phyloP scores from a whole-genome alignment of 2,113 vertebrate genomes.

The Vidua chalybeata region DNA sequence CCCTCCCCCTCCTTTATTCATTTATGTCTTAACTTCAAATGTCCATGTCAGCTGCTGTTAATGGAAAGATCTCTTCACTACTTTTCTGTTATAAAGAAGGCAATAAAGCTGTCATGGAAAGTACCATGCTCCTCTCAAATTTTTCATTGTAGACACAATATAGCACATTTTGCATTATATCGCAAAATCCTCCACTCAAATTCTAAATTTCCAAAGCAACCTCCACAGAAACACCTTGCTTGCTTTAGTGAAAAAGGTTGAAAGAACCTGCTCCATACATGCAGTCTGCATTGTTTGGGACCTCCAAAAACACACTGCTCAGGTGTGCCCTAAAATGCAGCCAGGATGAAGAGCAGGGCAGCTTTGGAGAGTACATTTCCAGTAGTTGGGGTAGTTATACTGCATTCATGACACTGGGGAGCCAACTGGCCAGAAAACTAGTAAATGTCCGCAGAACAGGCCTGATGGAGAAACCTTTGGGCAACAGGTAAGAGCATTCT shows the following conservation, averaged over 20 bases:
- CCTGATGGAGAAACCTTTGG: neutral
- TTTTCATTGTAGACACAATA: neutral
- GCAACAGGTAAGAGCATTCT: neutral
- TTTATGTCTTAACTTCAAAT: neutral
- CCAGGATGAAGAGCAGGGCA: neutral
- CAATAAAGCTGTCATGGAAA: neutral
- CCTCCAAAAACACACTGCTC: neutral
- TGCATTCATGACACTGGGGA: too few relatives aligned
- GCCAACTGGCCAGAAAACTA: neutral
- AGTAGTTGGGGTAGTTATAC: fast-evolving
- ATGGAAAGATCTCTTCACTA: neutral
- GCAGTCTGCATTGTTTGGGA: neutral
- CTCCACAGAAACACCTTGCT: neutral
- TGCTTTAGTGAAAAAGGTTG: neutral
- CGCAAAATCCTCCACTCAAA: neutral
- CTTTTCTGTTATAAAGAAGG: neutral
- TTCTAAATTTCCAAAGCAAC: neutral
- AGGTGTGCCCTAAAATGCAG: neutral
- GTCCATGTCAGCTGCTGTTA: neutral
- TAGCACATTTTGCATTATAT: neutral
- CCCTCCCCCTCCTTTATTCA: neutral
- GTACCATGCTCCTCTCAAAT: neutral
- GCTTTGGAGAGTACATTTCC: neutral
- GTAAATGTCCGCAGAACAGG: neutral
- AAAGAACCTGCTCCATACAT: neutral